Percentiles rank a stretch among this genome's conserved stretches.
These are phyloP conservation scores for Piscicola geometra DNA, from an alignment of 2,888 invertebrate genomes.

Conservation along the genomic window DNA sequence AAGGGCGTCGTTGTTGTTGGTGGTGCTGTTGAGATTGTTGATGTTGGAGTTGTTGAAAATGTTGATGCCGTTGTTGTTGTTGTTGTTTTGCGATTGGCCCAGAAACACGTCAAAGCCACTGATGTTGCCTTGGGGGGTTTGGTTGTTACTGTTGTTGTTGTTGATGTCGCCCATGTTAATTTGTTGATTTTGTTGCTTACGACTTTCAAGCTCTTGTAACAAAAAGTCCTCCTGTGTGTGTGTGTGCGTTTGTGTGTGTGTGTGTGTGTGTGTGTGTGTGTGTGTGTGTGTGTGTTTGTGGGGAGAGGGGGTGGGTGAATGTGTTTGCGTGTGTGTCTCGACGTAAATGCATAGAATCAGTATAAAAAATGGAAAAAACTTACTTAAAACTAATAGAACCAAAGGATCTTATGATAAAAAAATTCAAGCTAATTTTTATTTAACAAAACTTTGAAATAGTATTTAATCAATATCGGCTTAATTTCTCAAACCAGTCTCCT, in stretches of 20 bases:
- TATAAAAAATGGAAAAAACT: too few relatives aligned
- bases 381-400: too few relatives aligned
- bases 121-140: neutral
- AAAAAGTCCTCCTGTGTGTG: constrained; percentile 3
- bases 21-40: constrained; percentile 21
- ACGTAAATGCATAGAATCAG: too few relatives aligned
- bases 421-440: too few relatives aligned
- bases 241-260: neutral
- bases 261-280: too few relatives aligned
- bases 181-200: constrained; percentile 10
- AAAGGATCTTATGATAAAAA: too few relatives aligned
- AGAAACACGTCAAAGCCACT: constrained; percentile 9
- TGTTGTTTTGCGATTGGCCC: neutral
- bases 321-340: too few relatives aligned
- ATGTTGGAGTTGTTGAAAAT: constrained; percentile 7
- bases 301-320: too few relatives aligned
- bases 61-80: constrained; percentile 9
- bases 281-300: too few relatives aligned
- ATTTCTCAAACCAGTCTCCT: too few relatives aligned
- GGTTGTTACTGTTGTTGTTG: constrained; percentile 10
- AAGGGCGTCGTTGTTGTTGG: neutral
- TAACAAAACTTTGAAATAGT: too few relatives aligned
- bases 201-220: constrained; percentile 12
- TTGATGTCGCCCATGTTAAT: constrained; percentile 7
- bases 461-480: too few relatives aligned